Evolutionary conservation across 2,797 vertebrate genomes (phyloP).

Genomic region (Acrossocheilus wenchowensis): DNA sequence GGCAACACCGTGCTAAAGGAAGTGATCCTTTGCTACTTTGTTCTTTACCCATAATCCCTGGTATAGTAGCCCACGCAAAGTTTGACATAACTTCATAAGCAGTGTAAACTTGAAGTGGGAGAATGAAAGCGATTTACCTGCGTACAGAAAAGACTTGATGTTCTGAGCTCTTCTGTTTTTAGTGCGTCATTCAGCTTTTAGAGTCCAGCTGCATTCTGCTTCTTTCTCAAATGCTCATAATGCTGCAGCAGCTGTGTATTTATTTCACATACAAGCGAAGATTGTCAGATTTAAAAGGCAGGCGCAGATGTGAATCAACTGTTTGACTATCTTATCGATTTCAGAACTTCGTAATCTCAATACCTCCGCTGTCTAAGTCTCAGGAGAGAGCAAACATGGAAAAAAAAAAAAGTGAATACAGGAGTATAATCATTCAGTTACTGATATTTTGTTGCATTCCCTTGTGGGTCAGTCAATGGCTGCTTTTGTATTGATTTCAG

Average conservation of each 20-base stretch:
- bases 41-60: constrained; percentile 47
- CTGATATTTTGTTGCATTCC: constrained; percentile 37
- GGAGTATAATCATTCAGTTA: constrained; percentile 2
- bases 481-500: constrained; percentile 43
- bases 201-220: constrained; percentile 8
- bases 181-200: constrained; percentile 10
- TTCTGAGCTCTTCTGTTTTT: constrained; percentile 9
- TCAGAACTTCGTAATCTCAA: not conserved
- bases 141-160: not conserved
- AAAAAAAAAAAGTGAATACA: not conserved
- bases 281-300: constrained; percentile 18
- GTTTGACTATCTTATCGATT: constrained; percentile 31
- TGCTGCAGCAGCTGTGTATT: constrained; percentile 8
- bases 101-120: constrained; percentile 19
- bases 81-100: constrained; percentile 24
- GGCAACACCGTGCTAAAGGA: constrained; percentile 32
- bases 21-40: constrained; percentile 55
- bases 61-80: constrained; percentile 10
- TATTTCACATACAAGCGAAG: not conserved
- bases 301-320: not conserved
- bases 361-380: not conserved
- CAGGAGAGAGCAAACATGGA: constrained; percentile 18
- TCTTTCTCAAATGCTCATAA: constrained; percentile 19
- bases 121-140: constrained; percentile 12
- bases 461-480: constrained; percentile 22